Evolutionary conservation across 2,888 invertebrate genomes (phyloP).

Genomic region (Muscina levida): DNA sequence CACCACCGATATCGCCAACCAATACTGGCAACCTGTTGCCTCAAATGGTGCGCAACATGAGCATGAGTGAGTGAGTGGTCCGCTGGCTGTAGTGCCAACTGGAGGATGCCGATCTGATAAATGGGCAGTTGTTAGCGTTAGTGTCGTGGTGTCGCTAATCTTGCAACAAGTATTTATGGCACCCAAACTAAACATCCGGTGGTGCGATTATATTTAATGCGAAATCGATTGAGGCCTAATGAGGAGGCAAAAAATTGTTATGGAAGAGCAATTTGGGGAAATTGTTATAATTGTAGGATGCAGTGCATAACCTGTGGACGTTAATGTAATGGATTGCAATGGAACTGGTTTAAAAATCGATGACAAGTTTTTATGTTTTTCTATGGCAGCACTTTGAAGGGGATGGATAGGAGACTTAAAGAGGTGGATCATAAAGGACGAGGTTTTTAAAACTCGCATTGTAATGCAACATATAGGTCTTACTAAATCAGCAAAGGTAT

Average conservation of each 20-base stretch:
- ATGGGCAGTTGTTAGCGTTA: slow-evolving; percentile 42
- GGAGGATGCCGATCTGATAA: slow-evolving; percentile 6
- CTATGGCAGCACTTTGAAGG: no score
- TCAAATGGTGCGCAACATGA: not conserved
- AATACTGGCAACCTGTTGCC: slow-evolving; percentile 47
- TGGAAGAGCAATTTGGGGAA: not conserved
- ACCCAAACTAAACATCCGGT: slow-evolving; percentile 61
- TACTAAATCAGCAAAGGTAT: no score
- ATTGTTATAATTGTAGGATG: not conserved
- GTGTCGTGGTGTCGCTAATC: slow-evolving; percentile 54
- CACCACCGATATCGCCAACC: not conserved
- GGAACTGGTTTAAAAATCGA: no score
- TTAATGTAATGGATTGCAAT: no score
- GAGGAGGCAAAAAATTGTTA: slow-evolving; percentile 34
- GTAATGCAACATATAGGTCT: no score
- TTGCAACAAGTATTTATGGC: slow-evolving; percentile 57
- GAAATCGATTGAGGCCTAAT: slow-evolving; percentile 58
- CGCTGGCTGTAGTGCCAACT: not conserved
- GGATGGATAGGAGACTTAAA: no score
- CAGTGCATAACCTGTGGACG: not conserved
- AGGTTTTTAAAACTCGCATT: no score
- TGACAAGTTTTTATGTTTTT: no score
- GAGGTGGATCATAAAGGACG: no score
- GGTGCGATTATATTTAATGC: slow-evolving; percentile 61
- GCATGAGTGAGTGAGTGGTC: slow-evolving; percentile 8